Evolutionary conservation across 2,797 vertebrate genomes (phyloP).

Genomic region (Lemur catta): DNA sequence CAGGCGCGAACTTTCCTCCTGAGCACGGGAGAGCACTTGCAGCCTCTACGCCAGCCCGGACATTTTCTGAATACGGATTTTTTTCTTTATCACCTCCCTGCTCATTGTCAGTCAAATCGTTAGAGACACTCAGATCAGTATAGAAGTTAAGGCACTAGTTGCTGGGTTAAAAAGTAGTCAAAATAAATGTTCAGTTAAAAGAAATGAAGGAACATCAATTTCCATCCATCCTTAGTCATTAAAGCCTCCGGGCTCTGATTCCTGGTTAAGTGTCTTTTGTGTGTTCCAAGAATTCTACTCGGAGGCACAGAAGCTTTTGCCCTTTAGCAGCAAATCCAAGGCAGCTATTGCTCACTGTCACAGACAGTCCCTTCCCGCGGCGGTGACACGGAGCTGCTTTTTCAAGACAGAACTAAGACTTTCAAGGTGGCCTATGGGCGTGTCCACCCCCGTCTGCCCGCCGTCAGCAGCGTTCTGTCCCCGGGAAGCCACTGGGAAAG

Average conservation of each 20-base stretch:
- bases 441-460: rapidly evolving
- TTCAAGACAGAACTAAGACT: neutral
- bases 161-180: neutral
- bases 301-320: neutral
- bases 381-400: neutral
- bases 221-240: neutral
- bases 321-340: neutral
- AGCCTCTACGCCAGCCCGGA: neutral
- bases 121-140: neutral
- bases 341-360: neutral
- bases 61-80: neutral
- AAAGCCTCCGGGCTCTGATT: neutral
- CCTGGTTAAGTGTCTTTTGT: neutral
- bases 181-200: neutral
- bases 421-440: neutral
- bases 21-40: rapidly evolving
- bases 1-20: neutral
- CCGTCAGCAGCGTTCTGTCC: neutral
- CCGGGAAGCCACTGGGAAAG: neutral
- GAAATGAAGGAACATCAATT: neutral
- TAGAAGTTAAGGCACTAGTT: neutral
- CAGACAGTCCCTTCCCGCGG: neutral
- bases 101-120: neutral
- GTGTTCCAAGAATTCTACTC: neutral
- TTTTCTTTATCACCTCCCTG: neutral